These are phyloP conservation scores for Imbricaverruca yamaguchii DNA, from an alignment of 2,888 invertebrate genomes.

Conservation along the genomic window DNA sequence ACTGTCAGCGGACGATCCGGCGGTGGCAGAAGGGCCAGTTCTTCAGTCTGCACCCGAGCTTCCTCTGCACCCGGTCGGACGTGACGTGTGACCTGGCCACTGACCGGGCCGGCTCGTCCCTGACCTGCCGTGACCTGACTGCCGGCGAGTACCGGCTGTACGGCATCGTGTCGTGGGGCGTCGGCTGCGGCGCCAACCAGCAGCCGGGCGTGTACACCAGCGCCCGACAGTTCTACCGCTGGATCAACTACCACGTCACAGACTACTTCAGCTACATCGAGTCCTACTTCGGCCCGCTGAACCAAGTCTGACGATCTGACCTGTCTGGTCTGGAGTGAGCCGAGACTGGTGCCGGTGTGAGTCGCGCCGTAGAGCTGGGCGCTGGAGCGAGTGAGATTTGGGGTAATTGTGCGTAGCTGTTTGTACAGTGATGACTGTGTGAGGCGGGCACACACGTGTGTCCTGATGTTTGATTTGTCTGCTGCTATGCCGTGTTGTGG, in stretches of 20 bases:
- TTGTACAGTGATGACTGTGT: too few relatives aligned
- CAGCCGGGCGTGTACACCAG: neutral
- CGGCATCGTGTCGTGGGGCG: neutral
- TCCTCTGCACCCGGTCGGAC: neutral
- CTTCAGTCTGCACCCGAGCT: constrained; percentile 3
- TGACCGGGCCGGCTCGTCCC: neutral
- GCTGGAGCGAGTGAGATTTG: too few relatives aligned
- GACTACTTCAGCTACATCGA: neutral
- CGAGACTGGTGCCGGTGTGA: too few relatives aligned
- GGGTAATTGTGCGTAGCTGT: too few relatives aligned
- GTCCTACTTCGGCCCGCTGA: neutral
- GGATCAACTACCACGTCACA: neutral
- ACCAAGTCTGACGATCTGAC: neutral
- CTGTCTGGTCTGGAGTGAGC: too few relatives aligned
- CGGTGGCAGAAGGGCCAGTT: neutral
- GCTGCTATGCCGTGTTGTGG: too few relatives aligned
- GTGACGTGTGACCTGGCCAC: neutral
- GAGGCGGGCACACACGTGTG: too few relatives aligned
- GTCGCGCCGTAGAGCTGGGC: too few relatives aligned
- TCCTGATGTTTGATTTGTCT: too few relatives aligned
- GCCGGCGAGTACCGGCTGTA: neutral
- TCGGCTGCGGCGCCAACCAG: neutral
- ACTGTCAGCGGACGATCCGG: neutral
- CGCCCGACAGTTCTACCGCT: neutral
- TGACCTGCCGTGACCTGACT: neutral